phyloP scores from a whole-genome alignment of 2,888 invertebrate species.

The Nudaria mundana region DNA sequence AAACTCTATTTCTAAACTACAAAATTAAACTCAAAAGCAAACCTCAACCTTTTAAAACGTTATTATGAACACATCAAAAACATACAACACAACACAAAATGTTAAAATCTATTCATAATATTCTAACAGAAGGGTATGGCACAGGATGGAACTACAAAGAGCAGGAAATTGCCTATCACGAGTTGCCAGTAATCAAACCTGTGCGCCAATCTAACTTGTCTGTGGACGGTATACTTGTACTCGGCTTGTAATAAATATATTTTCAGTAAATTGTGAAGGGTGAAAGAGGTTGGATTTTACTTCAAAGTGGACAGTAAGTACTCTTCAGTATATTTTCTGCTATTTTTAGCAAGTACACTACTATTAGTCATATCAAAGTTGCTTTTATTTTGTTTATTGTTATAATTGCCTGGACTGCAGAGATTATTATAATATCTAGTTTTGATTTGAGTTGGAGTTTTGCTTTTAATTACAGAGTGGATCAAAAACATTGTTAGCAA shows the following conservation, averaged over 20 bases:
- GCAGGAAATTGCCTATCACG: slow-evolving; percentile 76
- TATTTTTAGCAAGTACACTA: too few species aligned
- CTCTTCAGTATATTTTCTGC: background rate
- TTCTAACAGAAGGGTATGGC: slow-evolving; percentile 45
- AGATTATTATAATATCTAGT: too few species aligned
- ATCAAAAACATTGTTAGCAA: too few species aligned
- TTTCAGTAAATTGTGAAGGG: slow-evolving; percentile 23
- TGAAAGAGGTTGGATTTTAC: background rate
- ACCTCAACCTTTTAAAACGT: slow-evolving; percentile 25
- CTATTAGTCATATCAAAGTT: too few species aligned
- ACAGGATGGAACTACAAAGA: slow-evolving; percentile 69
- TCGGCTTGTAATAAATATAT: slow-evolving; percentile 64
- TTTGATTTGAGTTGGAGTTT: too few species aligned
- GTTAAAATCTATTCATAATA: slow-evolving; percentile 63
- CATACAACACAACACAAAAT: slow-evolving; percentile 40
- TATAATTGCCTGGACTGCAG: too few species aligned
- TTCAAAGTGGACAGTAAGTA: background rate
- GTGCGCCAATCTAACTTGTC: slow-evolving; percentile 68
- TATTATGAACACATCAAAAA: slow-evolving; percentile 45
- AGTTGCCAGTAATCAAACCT: slow-evolving; percentile 61
- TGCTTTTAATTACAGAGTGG: too few species aligned
- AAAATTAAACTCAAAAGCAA: slow-evolving; percentile 14
- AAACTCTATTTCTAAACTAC: slow-evolving; percentile 8
- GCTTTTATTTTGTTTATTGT: too few species aligned
- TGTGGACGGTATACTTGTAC: slow-evolving; percentile 51